Base-by-base conservation (phyloP, 2,113 vertebrate genomes). In the Nyctereutes procyonoides region DNA sequence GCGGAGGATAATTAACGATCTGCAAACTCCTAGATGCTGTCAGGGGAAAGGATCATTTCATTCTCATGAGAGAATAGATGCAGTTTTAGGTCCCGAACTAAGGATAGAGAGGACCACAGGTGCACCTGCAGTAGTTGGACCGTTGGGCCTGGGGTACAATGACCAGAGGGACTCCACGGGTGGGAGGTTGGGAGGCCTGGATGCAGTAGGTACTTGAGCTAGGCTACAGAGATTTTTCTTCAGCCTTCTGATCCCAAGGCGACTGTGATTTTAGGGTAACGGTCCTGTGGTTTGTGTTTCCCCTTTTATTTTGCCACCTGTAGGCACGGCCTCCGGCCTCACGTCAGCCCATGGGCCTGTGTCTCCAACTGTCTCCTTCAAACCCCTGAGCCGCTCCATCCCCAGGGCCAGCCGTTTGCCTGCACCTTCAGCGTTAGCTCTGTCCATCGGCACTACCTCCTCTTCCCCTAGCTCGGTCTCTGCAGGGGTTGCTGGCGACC, bases 311-410 rank as follows among this genome's bases (percentile, higher is more conserved):
- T 97, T 19, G 1, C 55, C 12, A 48, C 35, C 74, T 92, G 71
- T 65, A 98, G 98, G 77, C 15, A 0, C 3, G 16, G 65, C n/a
- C 82, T 93, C 96, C 63, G 84, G 80, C 43, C 51, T 48, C 58
- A 38, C 5, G 7, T 20, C 76, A n/a, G 5, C 55, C 51, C 24
- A 32, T 38, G 98, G 98, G 53, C 97, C 98, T 55, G 96, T 98
- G 69, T 98, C 98, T 94, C 98, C 98, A 0, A 82, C 97, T 12
- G 95, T 94, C 51, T 98, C 98, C 97, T 98, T 98, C 90, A 96
- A 98, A 95, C 95, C 98, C 2, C 82, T 98, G 85, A 48, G 35
- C 67, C 98, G 93, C 60, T 67, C 96, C 35, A 87, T 88, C 15
- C 53, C 71, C n/a, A 92, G 96, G 85, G 88, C 88, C n/a, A 98